Base-by-base conservation (phyloP, 2,888 invertebrate species). In the Agriopis marginaria region DNA sequence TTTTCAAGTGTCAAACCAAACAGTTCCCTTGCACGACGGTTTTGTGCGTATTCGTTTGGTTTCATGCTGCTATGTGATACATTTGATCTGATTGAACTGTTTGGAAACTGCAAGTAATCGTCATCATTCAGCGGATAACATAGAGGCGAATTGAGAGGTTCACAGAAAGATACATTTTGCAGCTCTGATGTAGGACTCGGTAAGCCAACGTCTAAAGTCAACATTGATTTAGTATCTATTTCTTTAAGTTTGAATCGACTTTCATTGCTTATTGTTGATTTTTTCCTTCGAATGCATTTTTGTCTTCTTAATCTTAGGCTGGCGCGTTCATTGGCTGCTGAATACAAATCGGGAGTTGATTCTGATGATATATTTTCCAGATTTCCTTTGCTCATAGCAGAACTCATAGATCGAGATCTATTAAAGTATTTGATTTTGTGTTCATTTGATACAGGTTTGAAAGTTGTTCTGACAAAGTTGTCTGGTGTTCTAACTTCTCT, bases 271-370 rank as follows among this genome's bases (percentile, higher is more conserved):
- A 89, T 86, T 12, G 91, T 92, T 3, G 92, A 93, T 73, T 94
- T 95, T 75, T 95, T 94, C 72, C 95, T 90, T 4, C 96, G 87
- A 14, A 96, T 95, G 77, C 96, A 95, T 75, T 90, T 94, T 81
- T 96, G 96, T 23, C 96, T 88, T 82, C 94, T 95, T 47, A 95
- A 82, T 68, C 90, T 87, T 7, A 90, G 79, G 73, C 90, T 91
- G 7, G 82, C 80, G 7, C 84, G 84, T 72, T 87, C 88, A 64
- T 82, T 82, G 40, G 85, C 79, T 9, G 82, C 81, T 3, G 82
- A 76, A 73, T 86, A 88, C 61, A 94, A 79, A 75, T 93, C 90
- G 40, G 94, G 92, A 9, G 92, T 93, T 2, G 93, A 93, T 77
- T 87, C 91, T 49, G 90, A 88, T 14, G 89, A 85, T 5, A 84